Evolutionary conservation across 1,140 invertebrate species (phyloP), one percentile per base, ranked within the genome.

Genomic region (Heterodera carotae): DNA sequence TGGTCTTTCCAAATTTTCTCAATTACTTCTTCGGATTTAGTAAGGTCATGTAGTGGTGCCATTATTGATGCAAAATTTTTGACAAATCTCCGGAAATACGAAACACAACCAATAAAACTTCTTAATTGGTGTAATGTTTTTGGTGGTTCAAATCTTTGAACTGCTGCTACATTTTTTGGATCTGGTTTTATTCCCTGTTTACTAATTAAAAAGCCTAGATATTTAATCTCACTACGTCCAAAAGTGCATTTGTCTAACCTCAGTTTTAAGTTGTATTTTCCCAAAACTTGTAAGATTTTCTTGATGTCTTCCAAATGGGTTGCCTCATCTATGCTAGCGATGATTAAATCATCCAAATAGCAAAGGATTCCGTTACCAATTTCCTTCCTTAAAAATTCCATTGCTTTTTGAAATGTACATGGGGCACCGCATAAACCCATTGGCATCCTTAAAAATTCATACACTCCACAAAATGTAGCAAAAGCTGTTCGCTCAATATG

Each of bases 181-280:
- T 77, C 76, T 6, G 76, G 75, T 12, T 53, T 25, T 62, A 77
- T 77, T 22, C 76, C 76, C 2, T 64, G 4, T 8, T 4, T 59
- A 36, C 73, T 75, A 22, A 77, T 77, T 1, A 76, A 12, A 36
- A 76, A 76, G 5, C 76, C 76, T 1, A 78, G 27, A 43, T 79
- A 78, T 18, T 78, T 72, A 6, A 78, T 66, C 43, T 78, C 75
- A 2, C 5, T 5, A 5, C 62, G 6, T 0, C 75, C 75, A 25
- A 77, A 78, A 10, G 5, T 2, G 15, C 77, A 70, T 53, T 70
- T 70, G 10, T 70, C 69, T 27, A 70, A 53, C 27, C 31, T 34
- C 1, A 70, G 18, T 70, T 64, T 34, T 7, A 70, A 12, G 12
- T 64, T 34, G 48, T 70, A 70, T 64, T 70, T 70, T 64, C 10